These are phyloP conservation scores for Dryobota labecula DNA, from an alignment of 2,888 invertebrate genomes.

Conservation along the genomic window DNA sequence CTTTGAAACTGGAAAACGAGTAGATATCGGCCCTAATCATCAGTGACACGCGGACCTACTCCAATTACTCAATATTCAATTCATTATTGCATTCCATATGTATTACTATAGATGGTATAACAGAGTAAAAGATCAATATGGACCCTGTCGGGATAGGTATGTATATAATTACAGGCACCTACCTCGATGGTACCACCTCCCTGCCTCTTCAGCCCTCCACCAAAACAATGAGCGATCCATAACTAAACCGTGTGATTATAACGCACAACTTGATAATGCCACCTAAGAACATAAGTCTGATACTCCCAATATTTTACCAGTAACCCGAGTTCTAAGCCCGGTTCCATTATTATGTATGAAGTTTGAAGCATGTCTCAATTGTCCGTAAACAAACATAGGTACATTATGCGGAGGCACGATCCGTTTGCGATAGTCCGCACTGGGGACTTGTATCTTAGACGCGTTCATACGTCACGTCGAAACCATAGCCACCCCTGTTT, in stretches of 20 bases:
- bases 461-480: slow-evolving; percentile 34
- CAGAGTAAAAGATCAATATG: too few relatives aligned
- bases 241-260: slow-evolving; percentile 64
- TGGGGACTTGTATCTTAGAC: slow-evolving; percentile 48
- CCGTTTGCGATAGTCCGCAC: slow-evolving; percentile 51
- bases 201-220: neutral
- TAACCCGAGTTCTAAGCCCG: slow-evolving; percentile 71
- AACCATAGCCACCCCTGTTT: too few relatives aligned
- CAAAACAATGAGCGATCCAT: slow-evolving; percentile 60
- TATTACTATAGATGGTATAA: too few relatives aligned
- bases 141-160: too few relatives aligned
- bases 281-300: slow-evolving; percentile 68
- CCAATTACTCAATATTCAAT: too few relatives aligned
- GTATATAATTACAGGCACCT: neutral
- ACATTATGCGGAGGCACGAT: slow-evolving; percentile 70
- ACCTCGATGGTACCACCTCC: neutral
- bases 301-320: slow-evolving; percentile 70
- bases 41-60: neutral
- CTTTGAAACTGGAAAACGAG: neutral
- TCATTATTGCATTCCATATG: too few relatives aligned
- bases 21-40: neutral
- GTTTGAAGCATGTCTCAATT: slow-evolving; percentile 75
- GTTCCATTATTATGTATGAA: slow-evolving; percentile 71
- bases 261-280: slow-evolving; percentile 64
- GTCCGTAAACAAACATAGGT: slow-evolving; percentile 67